Evolutionary conservation across 2,797 vertebrate genomes (phyloP).

Genomic region (Chaenodraco wilsoni): DNA sequence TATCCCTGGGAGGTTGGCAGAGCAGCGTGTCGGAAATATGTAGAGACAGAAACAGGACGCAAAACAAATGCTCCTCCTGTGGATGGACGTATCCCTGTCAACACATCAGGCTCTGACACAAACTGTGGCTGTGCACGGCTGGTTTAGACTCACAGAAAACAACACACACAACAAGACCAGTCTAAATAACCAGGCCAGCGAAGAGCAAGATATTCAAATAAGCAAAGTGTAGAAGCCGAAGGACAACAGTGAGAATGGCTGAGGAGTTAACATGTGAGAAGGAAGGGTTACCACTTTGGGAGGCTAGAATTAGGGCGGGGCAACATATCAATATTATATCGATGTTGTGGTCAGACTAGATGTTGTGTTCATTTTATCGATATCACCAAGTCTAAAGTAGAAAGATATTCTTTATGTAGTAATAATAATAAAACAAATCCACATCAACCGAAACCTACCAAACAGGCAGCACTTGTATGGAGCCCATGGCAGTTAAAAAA

Average conservation of each 20-base stretch:
- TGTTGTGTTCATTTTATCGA: no score
- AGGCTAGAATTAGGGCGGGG: no score
- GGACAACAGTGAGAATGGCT: not conserved
- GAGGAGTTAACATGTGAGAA: not conserved
- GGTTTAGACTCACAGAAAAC: not conserved
- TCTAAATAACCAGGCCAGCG: not conserved
- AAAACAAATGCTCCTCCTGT: conserved; percentile 37
- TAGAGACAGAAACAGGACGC: conserved; percentile 62
- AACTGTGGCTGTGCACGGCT: not conserved
- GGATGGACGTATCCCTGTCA: conserved; percentile 34
- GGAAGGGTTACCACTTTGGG: not conserved
- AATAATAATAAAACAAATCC: not conserved
- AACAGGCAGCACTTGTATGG: not conserved
- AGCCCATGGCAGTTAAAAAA: not conserved
- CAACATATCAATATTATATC: no score
- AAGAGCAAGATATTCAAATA: not conserved
- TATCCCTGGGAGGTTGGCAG: conserved; percentile 35
- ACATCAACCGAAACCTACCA: not conserved
- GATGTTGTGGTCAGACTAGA: no score
- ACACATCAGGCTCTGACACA: conserved; percentile 34
- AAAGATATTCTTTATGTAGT: not conserved
- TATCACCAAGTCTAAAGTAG: not conserved
- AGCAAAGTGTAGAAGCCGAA: not conserved
- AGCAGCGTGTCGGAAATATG: conserved; percentile 31
- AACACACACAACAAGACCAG: not conserved